Evolutionary conservation across 1,140 invertebrate species (phyloP).

Genomic region (Drosophila nasuta): DNA sequence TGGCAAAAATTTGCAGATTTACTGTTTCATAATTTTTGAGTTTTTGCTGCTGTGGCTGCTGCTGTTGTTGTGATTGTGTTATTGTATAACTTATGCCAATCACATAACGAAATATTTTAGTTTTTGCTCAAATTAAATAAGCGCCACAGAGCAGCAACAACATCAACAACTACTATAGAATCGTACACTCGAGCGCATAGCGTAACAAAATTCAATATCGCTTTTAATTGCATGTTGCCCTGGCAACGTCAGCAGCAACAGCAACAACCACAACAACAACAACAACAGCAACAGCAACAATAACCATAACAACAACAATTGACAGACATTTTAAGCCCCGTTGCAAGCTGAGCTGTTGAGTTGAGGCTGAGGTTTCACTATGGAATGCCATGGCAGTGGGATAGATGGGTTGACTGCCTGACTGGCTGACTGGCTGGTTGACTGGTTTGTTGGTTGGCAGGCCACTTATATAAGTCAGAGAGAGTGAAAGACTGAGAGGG

Average conservation of each 20-base stretch:
- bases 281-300: slow-evolving; percentile 46
- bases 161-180: slow-evolving; percentile 51
- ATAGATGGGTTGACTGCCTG: background rate
- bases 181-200: slow-evolving; percentile 75
- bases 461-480: slow-evolving; percentile 77
- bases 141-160: slow-evolving; percentile 59
- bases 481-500: slow-evolving; percentile 17
- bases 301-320: slow-evolving; percentile 52
- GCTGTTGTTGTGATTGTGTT: background rate
- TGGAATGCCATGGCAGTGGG: slow-evolving; percentile 4
- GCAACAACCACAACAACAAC: slow-evolving; percentile 40
- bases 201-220: slow-evolving; percentile 82
- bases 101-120: slow-evolving; percentile 79
- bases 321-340: slow-evolving; percentile 79
- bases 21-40: slow-evolving; percentile 29
- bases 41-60: slow-evolving; percentile 14
- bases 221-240: slow-evolving; percentile 81
- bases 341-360: slow-evolving; percentile 74
- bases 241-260: slow-evolving; percentile 62
- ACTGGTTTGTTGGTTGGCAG: slow-evolving; percentile 36
- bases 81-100: slow-evolving; percentile 78
- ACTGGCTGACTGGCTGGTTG: slow-evolving; percentile 12
- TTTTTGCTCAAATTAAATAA: slow-evolving; percentile 76
- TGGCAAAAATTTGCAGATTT: slow-evolving; percentile 20
- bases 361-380: slow-evolving; percentile 29